Evolutionary conservation across 2,888 invertebrate genomes (phyloP), one percentile per base, ranked within the genome.

Genomic region (Latheticus oryzae): DNA sequence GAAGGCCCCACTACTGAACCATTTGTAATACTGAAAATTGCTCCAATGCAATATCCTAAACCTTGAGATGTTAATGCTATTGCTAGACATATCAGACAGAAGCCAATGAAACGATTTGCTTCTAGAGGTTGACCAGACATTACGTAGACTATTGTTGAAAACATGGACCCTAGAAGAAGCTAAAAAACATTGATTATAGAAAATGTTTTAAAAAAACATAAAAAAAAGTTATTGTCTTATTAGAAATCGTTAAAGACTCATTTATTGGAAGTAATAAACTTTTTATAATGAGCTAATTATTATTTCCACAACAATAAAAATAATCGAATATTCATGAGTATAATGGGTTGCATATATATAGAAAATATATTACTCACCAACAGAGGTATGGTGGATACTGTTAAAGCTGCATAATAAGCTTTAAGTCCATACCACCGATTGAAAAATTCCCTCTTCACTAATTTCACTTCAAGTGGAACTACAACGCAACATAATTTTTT

Each of bases 41-140:
- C 80, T 0, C 90, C 90, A 13, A 91, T 85, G 0, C 86, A 80
- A 2, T 90, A 79, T 0, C 91, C 91, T 0, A 90, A 79, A 0
- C 89, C 88, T 79, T 91, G 91, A 1, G 90, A 88, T 48, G 88
- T 87, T 2, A 89, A 70, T 0, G 84, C 85, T 0, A 85, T 82
- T 47, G 87, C 76, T 1, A 87, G 73, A 0, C 85, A 84, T 56
- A 85, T 78, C n/a, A 81, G 58, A 0, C 82, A 50, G 67, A 89
- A 90, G 75, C 83, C 80, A 3, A 80, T 58, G 67, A 86, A 85
- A 19, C 91, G 79, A 7, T 83, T 70, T 67, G 81, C 78, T 67
- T 90, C 89, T 62, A 86, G 68, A 0, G 90, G 84, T 73, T 91
- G 91, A 5, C 85, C 85, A 0, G 90, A 80, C 81, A 86, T 80